Percentiles rank a stretch among this genome's conserved stretches.
These are phyloP conservation scores for Sussaba pulchella DNA, from an alignment of 2,888 invertebrate genomes.

Conservation along the genomic window DNA sequence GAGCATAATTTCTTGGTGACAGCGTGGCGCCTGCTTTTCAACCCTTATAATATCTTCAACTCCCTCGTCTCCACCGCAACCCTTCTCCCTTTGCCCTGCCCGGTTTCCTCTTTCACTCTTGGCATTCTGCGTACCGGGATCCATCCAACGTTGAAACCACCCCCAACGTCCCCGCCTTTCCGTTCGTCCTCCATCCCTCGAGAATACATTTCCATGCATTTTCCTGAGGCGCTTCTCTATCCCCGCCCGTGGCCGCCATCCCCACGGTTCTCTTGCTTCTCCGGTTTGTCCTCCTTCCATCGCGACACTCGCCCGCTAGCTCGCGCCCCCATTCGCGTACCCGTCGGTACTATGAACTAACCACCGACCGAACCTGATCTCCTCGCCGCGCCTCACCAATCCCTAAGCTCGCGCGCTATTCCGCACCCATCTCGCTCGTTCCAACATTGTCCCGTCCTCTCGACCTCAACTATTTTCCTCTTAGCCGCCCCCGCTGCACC, in stretches of 20 bases:
- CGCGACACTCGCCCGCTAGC: conserved; percentile 47
- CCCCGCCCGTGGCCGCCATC: conserved; percentile 63
- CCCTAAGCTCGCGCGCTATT: conserved; percentile 58
- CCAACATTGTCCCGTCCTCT: conserved; percentile 11
- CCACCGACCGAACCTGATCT: conserved; percentile 63
- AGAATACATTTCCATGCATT: conserved; percentile 84
- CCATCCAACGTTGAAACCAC: conserved; percentile 52
- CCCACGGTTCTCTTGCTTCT: conserved; percentile 53
- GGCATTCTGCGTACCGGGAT: conserved; percentile 66
- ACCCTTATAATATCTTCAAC: conserved; percentile 83
- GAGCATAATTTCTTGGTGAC: conserved; percentile 83
- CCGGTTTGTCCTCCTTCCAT: conserved; percentile 57
- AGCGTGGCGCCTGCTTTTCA: conserved; percentile 82
- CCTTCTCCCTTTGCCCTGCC: conserved; percentile 2
- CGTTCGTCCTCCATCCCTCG: conserved; percentile 63
- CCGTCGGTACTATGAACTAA: conserved; percentile 66
- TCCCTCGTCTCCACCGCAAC: conserved; percentile 66
- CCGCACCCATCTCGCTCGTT: conserved; percentile 51
- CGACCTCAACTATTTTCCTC: too few relatives aligned
- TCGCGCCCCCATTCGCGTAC: conserved; percentile 40
- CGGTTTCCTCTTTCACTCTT: conserved; percentile 45
- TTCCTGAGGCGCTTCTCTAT: conserved; percentile 76
- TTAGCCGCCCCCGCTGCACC: too few relatives aligned
- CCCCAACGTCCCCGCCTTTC: conserved; percentile 63
- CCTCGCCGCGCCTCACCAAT: conserved; percentile 60